These are phyloP conservation scores for Sarotherodon lohbergeri DNA, from an alignment of 2,113 vertebrate genomes.

Conservation along the genomic window DNA sequence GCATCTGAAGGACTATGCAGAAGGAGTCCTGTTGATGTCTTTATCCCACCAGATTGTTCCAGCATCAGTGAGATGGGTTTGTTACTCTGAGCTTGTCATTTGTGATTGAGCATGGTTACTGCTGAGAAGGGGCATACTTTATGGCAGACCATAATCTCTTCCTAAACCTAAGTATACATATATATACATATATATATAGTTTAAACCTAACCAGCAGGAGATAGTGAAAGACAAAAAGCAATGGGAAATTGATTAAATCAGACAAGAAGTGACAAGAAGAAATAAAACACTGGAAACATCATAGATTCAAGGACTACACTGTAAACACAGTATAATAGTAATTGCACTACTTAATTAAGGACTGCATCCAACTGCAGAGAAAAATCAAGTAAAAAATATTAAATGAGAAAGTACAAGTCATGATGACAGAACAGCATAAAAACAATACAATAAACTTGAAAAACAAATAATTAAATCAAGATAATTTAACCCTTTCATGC, in stretches of 20 bases:
- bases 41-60: not conserved
- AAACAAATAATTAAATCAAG: not conserved
- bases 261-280: not conserved
- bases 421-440: not conserved
- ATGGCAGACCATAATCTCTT: not conserved
- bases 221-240: not conserved
- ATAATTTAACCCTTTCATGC: not conserved
- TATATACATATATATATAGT: no score
- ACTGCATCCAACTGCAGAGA: not conserved
- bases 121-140: not conserved
- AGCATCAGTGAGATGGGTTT: not conserved
- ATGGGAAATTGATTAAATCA: not conserved
- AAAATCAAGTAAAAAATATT: not conserved
- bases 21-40: not conserved
- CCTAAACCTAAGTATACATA: not conserved
- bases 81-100: not conserved
- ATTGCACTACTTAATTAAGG: not conserved
- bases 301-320: not conserved
- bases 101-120: not conserved
- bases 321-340: not conserved
- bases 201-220: not conserved
- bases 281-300: not conserved
- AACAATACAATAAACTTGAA: not conserved
- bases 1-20: not conserved
- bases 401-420: not conserved